phyloP scores from a whole-genome alignment of 1,140 invertebrate species.

The Cherax quadricarinatus region DNA sequence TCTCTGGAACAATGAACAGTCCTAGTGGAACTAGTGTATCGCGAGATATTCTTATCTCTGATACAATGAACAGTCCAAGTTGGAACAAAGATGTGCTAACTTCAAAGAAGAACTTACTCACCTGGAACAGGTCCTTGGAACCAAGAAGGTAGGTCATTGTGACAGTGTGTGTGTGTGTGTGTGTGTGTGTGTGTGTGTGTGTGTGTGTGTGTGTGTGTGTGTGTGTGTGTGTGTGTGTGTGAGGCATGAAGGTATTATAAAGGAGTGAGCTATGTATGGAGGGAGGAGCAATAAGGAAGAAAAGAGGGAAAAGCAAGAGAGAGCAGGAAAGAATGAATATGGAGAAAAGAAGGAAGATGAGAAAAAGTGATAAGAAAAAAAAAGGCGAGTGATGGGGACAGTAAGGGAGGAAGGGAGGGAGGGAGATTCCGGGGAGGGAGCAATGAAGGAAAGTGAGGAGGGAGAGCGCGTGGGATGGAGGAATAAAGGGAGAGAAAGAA shows the following conservation, averaged over 20 bases:
- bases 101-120: no score
- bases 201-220: not conserved
- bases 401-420: not conserved
- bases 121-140: no score
- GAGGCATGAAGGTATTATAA: not conserved
- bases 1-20: no score
- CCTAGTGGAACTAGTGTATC: no score
- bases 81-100: no score
- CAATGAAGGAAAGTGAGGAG: not conserved
- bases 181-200: not conserved
- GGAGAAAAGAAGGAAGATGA: not conserved
- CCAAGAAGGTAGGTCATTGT: not conserved
- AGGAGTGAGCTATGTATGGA: not conserved
- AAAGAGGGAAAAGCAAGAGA: not conserved
- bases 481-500: not conserved
- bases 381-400: not conserved
- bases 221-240: no score
- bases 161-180: slow-evolving; percentile 30
- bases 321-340: not conserved
- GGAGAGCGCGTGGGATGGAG: not conserved
- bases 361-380: not conserved
- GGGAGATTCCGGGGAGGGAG: not conserved
- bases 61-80: no score
- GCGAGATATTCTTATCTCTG: no score
- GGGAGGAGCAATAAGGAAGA: not conserved